Percentiles rank a stretch among this genome's conserved stretches.
Evolutionary conservation across 2,797 vertebrate species (phyloP).

Genomic region (Vespertilio murinus): DNA sequence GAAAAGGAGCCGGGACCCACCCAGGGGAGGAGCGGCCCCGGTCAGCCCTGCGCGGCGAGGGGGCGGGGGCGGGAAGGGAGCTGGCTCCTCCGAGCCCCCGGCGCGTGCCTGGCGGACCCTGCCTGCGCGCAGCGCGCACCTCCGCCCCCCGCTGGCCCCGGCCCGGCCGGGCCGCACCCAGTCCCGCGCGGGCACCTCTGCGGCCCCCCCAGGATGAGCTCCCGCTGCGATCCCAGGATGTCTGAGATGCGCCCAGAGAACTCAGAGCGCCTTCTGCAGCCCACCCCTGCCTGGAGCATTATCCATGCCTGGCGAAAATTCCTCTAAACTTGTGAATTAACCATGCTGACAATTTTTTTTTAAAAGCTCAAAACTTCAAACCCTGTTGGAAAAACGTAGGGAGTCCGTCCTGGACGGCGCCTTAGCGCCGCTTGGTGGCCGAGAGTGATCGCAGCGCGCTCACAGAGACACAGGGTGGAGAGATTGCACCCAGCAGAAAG

Average conservation of each 20-base stretch:
- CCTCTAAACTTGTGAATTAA: not conserved
- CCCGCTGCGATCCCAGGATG: not conserved
- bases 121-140: accelerated
- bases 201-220: too few relatives aligned
- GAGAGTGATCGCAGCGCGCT: not conserved
- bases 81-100: accelerated
- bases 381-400: not conserved
- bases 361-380: not conserved
- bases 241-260: too few relatives aligned
- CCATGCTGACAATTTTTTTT: conserved; percentile 1
- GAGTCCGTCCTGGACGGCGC: not conserved
- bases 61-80: not conserved
- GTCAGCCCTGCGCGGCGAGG: not conserved
- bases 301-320: not conserved
- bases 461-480: not conserved
- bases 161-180: not conserved
- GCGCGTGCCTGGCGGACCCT: not conserved
- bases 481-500: not conserved
- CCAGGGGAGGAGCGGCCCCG: conserved; percentile 72
- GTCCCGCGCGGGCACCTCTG: not conserved
- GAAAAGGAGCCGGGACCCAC: conserved; percentile 71
- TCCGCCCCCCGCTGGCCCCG: not conserved
- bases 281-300: not conserved
- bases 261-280: not conserved
- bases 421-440: conserved; percentile 66